phyloP scores from a whole-genome alignment of 35 echinoderm and acorn worm genomes.

The Diadema setosum region DNA sequence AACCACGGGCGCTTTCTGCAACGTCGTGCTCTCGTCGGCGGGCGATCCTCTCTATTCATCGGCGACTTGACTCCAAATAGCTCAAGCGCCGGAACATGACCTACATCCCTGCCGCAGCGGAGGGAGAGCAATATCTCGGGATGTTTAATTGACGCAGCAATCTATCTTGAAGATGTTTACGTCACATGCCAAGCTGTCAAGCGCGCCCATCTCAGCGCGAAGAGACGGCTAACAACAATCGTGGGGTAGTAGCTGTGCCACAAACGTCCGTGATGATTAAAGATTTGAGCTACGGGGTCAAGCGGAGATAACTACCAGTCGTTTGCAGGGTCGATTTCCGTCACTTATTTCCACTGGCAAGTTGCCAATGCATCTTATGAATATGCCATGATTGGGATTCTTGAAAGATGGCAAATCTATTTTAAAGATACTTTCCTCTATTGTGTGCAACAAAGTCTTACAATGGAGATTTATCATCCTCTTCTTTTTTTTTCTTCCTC shows the following conservation, averaged over 20 bases:
- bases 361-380: neutral
- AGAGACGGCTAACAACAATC: neutral
- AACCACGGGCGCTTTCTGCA: no score
- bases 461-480: neutral
- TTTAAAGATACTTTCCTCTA: neutral
- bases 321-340: neutral
- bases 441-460: neutral
- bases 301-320: neutral
- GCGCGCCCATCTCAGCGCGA: neutral
- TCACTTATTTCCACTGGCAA: neutral
- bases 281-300: neutral
- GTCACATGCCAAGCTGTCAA: neutral
- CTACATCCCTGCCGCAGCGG: no score
- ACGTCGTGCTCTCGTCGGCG: no score
- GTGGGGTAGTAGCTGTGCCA: neutral
- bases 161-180: constrained; percentile 15
- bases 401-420: neutral
- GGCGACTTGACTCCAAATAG: no score
- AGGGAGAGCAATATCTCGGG: neutral
- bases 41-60: no score
- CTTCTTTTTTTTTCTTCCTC: neutral
- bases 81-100: no score
- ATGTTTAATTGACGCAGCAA: constrained; percentile 7
- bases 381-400: neutral
- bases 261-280: neutral